Conservation (phyloP, 2,797 vertebrate species). For the Gymnoscopelus microlampas region DNA sequence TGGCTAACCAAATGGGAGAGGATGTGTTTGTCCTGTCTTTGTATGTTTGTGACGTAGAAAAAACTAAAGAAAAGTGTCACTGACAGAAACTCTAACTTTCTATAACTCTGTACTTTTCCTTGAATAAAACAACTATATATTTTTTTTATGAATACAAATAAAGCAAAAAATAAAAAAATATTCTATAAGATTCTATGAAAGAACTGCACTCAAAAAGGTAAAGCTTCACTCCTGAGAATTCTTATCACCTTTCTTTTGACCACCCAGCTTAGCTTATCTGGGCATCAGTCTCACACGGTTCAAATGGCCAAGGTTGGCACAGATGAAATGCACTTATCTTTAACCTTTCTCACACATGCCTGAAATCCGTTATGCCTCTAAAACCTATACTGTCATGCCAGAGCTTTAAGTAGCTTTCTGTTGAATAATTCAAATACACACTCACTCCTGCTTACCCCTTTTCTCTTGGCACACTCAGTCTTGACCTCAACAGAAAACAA, state of each 20-base stretch:
- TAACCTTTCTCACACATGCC: constrained; percentile 30
- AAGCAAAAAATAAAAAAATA: too few relatives aligned
- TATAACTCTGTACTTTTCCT: too few relatives aligned
- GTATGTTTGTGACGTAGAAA: too few relatives aligned
- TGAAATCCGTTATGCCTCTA: constrained; percentile 27
- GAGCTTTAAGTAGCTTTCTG: constrained; percentile 7
- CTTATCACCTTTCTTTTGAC: constrained; percentile 24
- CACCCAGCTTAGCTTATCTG: constrained; percentile 17
- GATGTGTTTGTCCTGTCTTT: too few relatives aligned
- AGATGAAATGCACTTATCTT: constrained; percentile 42
- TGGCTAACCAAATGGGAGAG: too few relatives aligned
- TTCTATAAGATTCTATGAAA: constrained; percentile 10
- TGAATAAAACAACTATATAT: too few relatives aligned
- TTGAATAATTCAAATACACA: constrained; percentile 44
- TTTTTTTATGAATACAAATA: too few relatives aligned
- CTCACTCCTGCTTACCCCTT: constrained; percentile 10
- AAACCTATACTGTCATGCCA: constrained; percentile 19
- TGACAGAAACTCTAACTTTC: too few relatives aligned
- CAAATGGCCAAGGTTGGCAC: constrained; percentile 29
- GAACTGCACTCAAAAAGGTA: background rate
- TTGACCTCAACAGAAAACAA: constrained; percentile 4
- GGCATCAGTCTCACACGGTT: constrained; percentile 5
- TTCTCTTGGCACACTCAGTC: background rate
- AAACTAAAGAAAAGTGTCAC: too few relatives aligned
- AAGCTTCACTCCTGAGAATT: constrained; percentile 3